A percentile compares a stretch with the other conserved stretches of the same genome.
Conservation (phyloP, 1,140 invertebrate species). For the Anagrus nilaparvatae region DNA sequence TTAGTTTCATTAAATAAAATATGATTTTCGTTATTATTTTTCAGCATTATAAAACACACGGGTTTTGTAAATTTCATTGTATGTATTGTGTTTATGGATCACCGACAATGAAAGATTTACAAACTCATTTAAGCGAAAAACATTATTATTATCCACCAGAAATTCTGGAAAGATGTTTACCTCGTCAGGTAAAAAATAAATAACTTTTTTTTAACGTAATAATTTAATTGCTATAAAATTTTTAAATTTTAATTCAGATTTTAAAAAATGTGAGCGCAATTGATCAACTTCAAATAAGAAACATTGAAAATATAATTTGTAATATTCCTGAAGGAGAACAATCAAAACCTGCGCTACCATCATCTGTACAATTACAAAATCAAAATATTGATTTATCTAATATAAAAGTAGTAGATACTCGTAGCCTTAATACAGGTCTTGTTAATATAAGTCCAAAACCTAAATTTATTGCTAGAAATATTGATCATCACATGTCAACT, state of each 20-base stretch:
- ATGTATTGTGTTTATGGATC: slow-evolving; percentile 41
- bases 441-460: too few species aligned
- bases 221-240: background rate
- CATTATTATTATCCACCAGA: slow-evolving; percentile 40
- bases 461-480: too few species aligned
- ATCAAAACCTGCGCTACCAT: too few species aligned
- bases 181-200: slow-evolving; percentile 21
- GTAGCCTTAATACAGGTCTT: too few species aligned
- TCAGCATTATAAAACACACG: slow-evolving; percentile 40
- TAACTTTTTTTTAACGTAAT: background rate
- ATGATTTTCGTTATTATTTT: slow-evolving; percentile 3
- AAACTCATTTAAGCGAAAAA: slow-evolving; percentile 36
- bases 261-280: slow-evolving; percentile 24
- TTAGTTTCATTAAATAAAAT: background rate
- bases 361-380: too few species aligned
- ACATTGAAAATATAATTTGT: slow-evolving; percentile 28
- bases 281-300: slow-evolving; percentile 28
- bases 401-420: too few species aligned
- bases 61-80: slow-evolving; percentile 42
- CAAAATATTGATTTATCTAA: too few species aligned
- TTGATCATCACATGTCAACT: too few species aligned
- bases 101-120: slow-evolving; percentile 33
- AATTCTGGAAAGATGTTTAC: slow-evolving; percentile 34
- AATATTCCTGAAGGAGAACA: too few species aligned
- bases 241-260: slow-evolving; percentile 17